Conservation (phyloP, 2,113 vertebrate genomes). For the Petroica traversi region DNA sequence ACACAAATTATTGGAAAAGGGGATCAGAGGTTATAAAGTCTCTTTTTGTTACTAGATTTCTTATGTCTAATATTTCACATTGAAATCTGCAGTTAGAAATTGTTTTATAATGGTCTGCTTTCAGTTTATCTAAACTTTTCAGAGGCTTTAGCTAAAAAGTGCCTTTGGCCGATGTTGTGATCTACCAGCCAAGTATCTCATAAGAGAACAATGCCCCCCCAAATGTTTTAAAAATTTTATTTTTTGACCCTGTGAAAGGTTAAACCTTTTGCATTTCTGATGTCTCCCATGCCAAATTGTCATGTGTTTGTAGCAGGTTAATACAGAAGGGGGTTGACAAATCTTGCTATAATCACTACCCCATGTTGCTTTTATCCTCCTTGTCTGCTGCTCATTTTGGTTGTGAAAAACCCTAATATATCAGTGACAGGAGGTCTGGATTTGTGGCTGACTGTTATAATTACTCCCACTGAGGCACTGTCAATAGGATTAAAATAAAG, state of each 20-base stretch:
- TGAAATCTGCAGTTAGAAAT: background rate
- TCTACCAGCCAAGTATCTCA: background rate
- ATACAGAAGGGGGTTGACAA: conserved; percentile 31
- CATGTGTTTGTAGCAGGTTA: conserved; percentile 46
- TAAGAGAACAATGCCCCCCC: background rate
- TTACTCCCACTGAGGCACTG: conserved; percentile 79
- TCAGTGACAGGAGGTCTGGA: conserved; percentile 76
- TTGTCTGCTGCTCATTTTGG: conserved; percentile 72
- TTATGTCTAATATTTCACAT: background rate
- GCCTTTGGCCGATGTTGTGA: background rate
- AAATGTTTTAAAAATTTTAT: background rate
- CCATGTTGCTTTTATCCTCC: conserved; percentile 70
- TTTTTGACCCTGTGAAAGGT: background rate
- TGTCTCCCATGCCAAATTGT: conserved; percentile 12
- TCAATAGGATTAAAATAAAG: conserved; percentile 81
- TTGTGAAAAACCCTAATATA: conserved; percentile 65
- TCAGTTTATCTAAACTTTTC: conserved; percentile 4
- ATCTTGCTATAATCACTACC: conserved; percentile 62
- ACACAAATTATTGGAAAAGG: conserved; percentile 34
- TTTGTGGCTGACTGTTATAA: conserved; percentile 77
- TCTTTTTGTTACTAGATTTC: conserved; percentile 15
- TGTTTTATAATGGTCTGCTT: conserved; percentile 16
- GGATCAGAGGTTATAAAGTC: conserved; percentile 28
- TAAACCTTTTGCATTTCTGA: background rate
- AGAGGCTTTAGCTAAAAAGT: background rate